These are phyloP conservation scores for Alaudala cheleensis DNA, from an alignment of 2,113 vertebrate genomes.

Conservation along the genomic window DNA sequence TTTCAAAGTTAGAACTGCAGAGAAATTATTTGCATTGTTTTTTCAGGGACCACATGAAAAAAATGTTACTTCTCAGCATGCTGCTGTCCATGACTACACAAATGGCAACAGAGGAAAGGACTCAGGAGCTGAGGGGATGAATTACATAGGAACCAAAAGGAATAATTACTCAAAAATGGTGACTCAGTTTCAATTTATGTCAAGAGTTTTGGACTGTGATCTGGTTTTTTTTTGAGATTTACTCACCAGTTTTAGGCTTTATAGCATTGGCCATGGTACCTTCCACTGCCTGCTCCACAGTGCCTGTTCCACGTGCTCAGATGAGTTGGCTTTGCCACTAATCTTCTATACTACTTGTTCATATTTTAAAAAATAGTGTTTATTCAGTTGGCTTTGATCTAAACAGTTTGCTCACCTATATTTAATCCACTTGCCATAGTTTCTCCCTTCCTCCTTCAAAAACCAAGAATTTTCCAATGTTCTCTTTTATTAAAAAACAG, in stretches of 20 bases:
- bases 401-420: neutral
- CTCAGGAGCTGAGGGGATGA: neutral
- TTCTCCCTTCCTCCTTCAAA: neutral
- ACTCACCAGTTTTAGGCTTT: neutral
- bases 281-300: neutral
- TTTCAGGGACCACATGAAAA: neutral
- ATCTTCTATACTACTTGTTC: neutral
- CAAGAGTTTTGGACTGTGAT: neutral
- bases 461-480: neutral
- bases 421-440: neutral
- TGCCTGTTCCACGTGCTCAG: neutral
- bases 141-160: neutral
- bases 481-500: neutral
- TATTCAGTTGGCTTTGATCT: neutral
- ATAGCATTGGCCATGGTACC: neutral
- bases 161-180: neutral
- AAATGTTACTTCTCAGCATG: neutral
- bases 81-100: neutral
- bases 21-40: neutral
- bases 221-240: neutral
- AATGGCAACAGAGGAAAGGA: neutral
- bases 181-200: neutral
- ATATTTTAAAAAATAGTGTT: neutral
- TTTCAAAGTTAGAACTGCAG: neutral
- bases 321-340: neutral